Evolutionary conservation across 2,888 invertebrate species (phyloP), one percentile per base, ranked within the genome.

Genomic region (Tyria jacobaeae): DNA sequence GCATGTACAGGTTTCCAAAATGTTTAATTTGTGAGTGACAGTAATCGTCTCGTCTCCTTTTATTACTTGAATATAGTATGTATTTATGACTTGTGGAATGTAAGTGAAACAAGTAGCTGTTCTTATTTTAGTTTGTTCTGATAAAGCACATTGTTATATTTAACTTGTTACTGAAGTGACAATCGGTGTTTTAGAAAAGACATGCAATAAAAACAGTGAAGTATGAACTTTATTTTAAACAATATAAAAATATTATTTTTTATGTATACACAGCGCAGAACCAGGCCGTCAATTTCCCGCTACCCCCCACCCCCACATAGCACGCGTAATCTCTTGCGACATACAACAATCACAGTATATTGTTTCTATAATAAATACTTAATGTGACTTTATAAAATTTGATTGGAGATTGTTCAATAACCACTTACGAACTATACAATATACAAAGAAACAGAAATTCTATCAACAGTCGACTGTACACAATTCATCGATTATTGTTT

Each of bases 221-320:
- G 78, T 79, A 87, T 89, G 90, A 90, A 90, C 85, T 92, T 90
- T 88, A 90, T 90, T 92, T 89, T 86, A 88, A 89, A 91, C 89
- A 87, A 90, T 93, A 92, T 89, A 92, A 92, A 93, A 93, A 92
- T 92, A 92, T 90, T 77, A 86, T 89, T 88, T 89, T 87, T 92
- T 91, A 90, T 79, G 71, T 82, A 68, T 60, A 55, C 51, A 59
- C 35, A 48, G 27, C 24, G 39, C 57, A 57, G 60, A 66, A 58
- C 57, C 56, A 49, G 39, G 34, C 53, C 60, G 61, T 57, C 51
- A 50, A 50, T 24, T 24, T 44, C 17, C 44, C 44, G 10, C 54
- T 39, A n/a, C 24, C 37, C 54, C 21, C 51, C 41, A 14, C 55
- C 49, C 31, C 0, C 59, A 51, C 53, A 41, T 51, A 21, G 51